Evolutionary conservation across 2,888 invertebrate genomes (phyloP).

Genomic region (Euzophera pinguis): DNA sequence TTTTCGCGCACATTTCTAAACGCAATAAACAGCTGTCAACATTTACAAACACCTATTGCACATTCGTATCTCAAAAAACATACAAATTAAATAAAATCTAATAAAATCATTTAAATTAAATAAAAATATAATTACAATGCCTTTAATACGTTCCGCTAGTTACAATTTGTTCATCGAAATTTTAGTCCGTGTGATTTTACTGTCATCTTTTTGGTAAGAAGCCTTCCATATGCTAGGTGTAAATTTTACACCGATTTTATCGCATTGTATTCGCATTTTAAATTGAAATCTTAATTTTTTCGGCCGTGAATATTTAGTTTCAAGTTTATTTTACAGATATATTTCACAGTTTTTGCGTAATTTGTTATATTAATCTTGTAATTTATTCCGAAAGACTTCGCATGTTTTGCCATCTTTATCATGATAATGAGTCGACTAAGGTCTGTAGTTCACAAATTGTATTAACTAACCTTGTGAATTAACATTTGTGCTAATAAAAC

Average conservation of each 20-base stretch:
- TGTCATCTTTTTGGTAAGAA: constrained; percentile 79
- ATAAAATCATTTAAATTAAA: constrained; percentile 20
- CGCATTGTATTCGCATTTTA: neutral
- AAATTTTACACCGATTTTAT: neutral
- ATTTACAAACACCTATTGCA: neutral
- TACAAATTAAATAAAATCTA: constrained; percentile 6
- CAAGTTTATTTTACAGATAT: neutral
- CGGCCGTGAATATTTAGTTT: neutral
- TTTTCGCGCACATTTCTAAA: neutral
- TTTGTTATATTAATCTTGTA: neutral
- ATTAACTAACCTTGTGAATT: neutral
- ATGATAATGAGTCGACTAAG: neutral
- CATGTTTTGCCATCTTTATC: neutral
- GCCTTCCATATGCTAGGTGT: constrained; percentile 38
- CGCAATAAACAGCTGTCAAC: neutral
- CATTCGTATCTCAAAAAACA: neutral
- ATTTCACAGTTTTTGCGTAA: neutral
- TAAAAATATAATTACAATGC: constrained; percentile 45
- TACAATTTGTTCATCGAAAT: constrained; percentile 74
- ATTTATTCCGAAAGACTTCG: neutral
- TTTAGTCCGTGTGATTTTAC: constrained; percentile 63
- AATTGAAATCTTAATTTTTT: neutral
- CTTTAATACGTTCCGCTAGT: constrained; percentile 65
- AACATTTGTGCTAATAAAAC: neutral
- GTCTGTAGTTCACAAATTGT: neutral